Evolutionary conservation across 2,113 vertebrate species (phyloP).

Genomic region (Acanthisitta chloris): DNA sequence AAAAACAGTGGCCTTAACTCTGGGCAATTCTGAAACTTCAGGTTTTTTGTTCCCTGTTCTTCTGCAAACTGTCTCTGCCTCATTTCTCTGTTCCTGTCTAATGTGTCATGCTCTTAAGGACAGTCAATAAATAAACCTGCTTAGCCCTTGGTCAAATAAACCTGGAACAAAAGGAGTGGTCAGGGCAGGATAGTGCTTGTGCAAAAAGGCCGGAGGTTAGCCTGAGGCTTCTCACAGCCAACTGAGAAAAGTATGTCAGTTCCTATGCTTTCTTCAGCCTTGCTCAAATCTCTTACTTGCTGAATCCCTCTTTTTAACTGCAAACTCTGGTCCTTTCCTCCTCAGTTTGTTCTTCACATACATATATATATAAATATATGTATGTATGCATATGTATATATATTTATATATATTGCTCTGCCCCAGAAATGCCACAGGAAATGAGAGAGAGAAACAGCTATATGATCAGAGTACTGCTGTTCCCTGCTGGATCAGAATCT

Average conservation of each 20-base stretch:
- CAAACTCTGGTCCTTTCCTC: not conserved
- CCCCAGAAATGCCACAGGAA: not conserved
- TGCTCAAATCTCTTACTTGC: not conserved
- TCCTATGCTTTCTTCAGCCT: not conserved
- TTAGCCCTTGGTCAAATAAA: not conserved
- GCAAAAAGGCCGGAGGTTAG: accelerated
- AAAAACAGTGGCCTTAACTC: not conserved
- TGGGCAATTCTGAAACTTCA: not conserved
- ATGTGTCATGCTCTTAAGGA: not conserved
- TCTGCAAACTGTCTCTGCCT: not conserved
- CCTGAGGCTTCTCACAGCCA: not conserved
- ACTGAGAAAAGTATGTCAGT: not conserved
- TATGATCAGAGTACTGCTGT: not conserved
- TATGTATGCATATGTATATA: not conserved
- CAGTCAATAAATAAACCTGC: not conserved
- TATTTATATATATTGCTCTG: not conserved
- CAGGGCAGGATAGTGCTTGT: not conserved
- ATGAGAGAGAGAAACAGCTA: not conserved
- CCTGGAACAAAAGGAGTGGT: not conserved
- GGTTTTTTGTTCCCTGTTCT: not conserved
- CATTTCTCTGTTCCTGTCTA: not conserved
- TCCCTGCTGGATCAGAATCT: not conserved
- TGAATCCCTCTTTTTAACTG: not conserved
- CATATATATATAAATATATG: too few species aligned
- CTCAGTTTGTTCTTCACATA: not conserved